A percentile compares a stretch with the other conserved stretches of the same genome.
Conservation (phyloP, 1,140 invertebrate genomes). For the Bombus vancouverensis region DNA sequence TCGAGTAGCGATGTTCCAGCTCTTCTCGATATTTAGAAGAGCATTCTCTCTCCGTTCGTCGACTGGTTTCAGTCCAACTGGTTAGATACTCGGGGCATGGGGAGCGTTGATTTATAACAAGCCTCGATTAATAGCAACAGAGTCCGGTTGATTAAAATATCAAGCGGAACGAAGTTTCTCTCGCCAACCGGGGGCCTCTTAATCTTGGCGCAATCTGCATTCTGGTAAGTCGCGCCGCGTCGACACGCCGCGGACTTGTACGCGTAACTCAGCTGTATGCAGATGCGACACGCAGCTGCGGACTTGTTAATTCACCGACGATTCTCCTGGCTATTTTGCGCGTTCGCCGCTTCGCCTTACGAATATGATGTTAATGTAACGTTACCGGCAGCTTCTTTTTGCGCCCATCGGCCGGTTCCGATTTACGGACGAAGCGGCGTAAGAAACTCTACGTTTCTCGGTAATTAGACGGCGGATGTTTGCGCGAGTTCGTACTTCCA, state of each 20-base stretch:
- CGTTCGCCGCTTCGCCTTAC: not conserved
- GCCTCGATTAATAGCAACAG: conserved; percentile 19
- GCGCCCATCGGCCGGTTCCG: no score
- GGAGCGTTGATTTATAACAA: conserved; percentile 28
- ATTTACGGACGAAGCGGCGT: no score
- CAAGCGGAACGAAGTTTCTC: conserved; percentile 3
- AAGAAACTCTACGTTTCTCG: no score
- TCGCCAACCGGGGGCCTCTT: not conserved
- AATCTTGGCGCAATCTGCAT: conserved; percentile 41
- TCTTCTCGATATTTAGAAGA: not conserved
- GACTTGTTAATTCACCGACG: conserved; percentile 22
- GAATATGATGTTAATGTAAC: not conserved
- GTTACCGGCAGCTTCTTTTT: not conserved
- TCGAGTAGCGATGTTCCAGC: no score
- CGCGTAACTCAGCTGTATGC: conserved; percentile 41
- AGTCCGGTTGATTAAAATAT: conserved; percentile 41
- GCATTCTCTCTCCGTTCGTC: not conserved
- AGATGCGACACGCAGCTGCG: conserved; percentile 29
- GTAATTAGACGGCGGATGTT: no score
- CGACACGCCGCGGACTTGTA: conserved; percentile 3
- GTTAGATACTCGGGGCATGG: not conserved
- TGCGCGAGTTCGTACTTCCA: no score
- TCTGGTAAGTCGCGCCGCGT: conserved; percentile 4
- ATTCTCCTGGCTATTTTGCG: not conserved
- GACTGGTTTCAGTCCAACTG: not conserved